These are phyloP conservation scores for Erythrocercus mccallii DNA, from an alignment of 2,113 vertebrate species.

Conservation along the genomic window DNA sequence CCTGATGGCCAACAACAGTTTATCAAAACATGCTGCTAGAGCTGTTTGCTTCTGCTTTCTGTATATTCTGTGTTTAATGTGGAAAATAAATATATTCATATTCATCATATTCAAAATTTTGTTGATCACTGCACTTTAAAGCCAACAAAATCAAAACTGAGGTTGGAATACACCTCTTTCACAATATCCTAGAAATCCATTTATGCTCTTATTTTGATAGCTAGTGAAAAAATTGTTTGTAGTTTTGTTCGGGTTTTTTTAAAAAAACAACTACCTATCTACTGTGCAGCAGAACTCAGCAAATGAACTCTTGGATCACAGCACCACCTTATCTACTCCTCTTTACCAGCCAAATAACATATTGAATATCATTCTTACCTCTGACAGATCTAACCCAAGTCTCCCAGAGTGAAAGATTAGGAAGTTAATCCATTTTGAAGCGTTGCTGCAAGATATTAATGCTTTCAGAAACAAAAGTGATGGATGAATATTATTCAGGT, in stretches of 20 bases:
- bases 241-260: neutral
- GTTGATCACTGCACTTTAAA: neutral
- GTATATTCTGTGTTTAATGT: neutral
- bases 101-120: neutral
- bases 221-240: neutral
- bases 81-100: neutral
- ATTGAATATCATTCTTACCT: conserved; percentile 19
- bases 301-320: neutral
- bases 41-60: neutral
- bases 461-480: conserved; percentile 41
- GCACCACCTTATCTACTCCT: neutral
- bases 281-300: neutral
- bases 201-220: neutral
- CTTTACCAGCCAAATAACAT: conserved; percentile 7
- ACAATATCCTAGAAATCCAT: neutral
- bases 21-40: neutral
- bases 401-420: conserved; percentile 41
- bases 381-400: neutral
- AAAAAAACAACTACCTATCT: neutral
- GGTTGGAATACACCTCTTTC: neutral
- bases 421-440: conserved; percentile 41
- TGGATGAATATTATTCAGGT: conserved; percentile 37
- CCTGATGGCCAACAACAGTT: neutral
- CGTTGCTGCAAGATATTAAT: conserved; percentile 24
- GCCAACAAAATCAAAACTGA: neutral